Conservation (phyloP, 2,888 invertebrate genomes). For the Idaea biselata region DNA sequence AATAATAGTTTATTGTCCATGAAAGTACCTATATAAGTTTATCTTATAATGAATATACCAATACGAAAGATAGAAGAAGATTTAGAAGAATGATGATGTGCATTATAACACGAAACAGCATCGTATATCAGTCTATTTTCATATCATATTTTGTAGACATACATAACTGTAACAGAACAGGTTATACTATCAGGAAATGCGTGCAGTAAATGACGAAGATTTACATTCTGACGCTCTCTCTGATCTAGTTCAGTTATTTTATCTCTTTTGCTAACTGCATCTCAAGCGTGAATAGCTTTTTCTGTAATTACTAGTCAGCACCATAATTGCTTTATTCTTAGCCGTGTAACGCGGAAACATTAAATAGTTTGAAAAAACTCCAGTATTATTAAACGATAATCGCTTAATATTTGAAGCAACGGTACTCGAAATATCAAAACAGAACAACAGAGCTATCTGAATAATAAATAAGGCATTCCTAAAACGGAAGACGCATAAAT, state of each 20-base stretch:
- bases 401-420: not conserved
- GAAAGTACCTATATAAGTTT: too few species aligned
- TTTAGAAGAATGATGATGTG: not conserved
- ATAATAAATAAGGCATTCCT: slow-evolving; percentile 13
- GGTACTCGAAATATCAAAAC: not conserved
- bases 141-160: slow-evolving; percentile 7
- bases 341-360: not conserved
- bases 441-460: not conserved
- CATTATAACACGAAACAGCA: slow-evolving; percentile 13
- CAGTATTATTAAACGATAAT: not conserved
- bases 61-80: too few species aligned
- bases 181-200: slow-evolving; percentile 56
- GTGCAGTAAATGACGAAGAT: slow-evolving; percentile 67
- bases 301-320: slow-evolving; percentile 3
- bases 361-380: not conserved
- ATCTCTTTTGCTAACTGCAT: slow-evolving; percentile 24
- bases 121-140: slow-evolving; percentile 4
- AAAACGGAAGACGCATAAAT: slow-evolving; percentile 27
- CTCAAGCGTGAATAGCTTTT: slow-evolving; percentile 8
- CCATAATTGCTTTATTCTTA: slow-evolving; percentile 3
- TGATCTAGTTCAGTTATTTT: slow-evolving; percentile 36
- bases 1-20: too few species aligned
- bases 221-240: slow-evolving; percentile 52
- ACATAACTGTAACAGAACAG: slow-evolving; percentile 37
- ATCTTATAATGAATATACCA: too few species aligned